Evolutionary conservation across 2,113 vertebrate genomes (phyloP), one percentile per base, ranked within the genome.

Genomic region (Trachemys scripta): DNA sequence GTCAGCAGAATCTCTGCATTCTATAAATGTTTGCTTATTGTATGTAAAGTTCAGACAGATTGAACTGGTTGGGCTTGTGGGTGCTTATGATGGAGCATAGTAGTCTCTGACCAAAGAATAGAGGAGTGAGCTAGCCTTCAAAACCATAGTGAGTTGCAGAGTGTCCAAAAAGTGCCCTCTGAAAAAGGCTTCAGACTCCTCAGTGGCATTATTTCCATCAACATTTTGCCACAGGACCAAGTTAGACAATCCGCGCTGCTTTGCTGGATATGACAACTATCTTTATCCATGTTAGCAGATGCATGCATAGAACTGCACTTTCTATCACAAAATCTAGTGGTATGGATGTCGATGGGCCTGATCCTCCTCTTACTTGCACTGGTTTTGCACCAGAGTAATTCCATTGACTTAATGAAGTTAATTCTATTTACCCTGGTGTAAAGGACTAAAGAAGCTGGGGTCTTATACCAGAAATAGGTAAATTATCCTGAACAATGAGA

Each of bases 161-260:
- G 50, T 19, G 17, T 3, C 14, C 84, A 47, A 0, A 0, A 0
- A 1, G 31, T 3, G 59, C 6, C 59, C 12, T 35, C 59, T 62
- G 17, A 10, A 85, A 51, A 85, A 17, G 27, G 9, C 38, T 69
- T 49, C 82, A 80, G 45, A 50, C 14, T 89, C 49, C 17, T 76
- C 72, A 62, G 17, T 24, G 31, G 38, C 24, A 65, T 38, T 14
- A 38, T 47, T 45, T 31, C n/a, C 27, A 35, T 8, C 65, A 78
- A 78, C 56, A 84, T 10, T 50, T 82, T 0, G 0, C 17, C 38
- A 84, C 24, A 9, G 2, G 50, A 42, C 19, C 35, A 80, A 31
- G n/a, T 72, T 45, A 81, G 57, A 4, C 53, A n/a, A 62, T 47
- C 10, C 5, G 8, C 11, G 24, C 50, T 56, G 56, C 25, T 56